Conservation (phyloP, 2,888 invertebrate species). For the Axea sp. region DNA sequence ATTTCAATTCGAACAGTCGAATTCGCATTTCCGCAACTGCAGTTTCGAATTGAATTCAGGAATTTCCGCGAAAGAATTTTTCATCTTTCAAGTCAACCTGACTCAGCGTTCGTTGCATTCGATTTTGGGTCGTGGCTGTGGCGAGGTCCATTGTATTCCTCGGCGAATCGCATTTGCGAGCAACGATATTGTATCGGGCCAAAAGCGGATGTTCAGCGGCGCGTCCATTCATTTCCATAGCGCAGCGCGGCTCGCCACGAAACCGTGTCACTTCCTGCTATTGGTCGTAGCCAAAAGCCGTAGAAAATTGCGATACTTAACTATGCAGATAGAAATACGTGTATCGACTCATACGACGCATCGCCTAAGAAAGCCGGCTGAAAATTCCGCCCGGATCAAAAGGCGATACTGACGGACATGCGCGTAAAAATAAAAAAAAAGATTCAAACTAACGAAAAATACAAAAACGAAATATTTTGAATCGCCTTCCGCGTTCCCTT, state of each 20-base stretch:
- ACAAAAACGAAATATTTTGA: too few relatives aligned
- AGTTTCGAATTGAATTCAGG: too few relatives aligned
- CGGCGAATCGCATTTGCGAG: slow-evolving; percentile 12
- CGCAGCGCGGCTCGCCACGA: slow-evolving; percentile 43
- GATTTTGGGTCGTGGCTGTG: slow-evolving; percentile 5
- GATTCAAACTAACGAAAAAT: too few relatives aligned
- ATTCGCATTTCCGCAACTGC: too few relatives aligned
- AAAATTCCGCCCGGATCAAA: too few relatives aligned
- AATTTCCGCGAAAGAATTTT: too few relatives aligned
- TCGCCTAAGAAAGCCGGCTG: slow-evolving; percentile 5
- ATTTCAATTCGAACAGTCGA: too few relatives aligned
- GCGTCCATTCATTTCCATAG: slow-evolving; percentile 47
- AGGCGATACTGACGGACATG: too few relatives aligned
- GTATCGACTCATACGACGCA: slow-evolving; percentile 15
- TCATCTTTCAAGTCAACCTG: slow-evolving; percentile 1
- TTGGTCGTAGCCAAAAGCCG: slow-evolving; percentile 61
- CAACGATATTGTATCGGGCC: slow-evolving; percentile 29
- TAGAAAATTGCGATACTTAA: slow-evolving; percentile 58
- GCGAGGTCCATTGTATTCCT: slow-evolving; percentile 30
- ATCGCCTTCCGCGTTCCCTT: too few relatives aligned
- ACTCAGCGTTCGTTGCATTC: neutral
- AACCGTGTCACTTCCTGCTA: slow-evolving; percentile 63
- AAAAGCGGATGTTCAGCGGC: slow-evolving; percentile 51
- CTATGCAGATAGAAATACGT: slow-evolving; percentile 36
- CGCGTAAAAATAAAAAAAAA: too few relatives aligned